Evolutionary conservation across 2,888 invertebrate species (phyloP).

Genomic region (Ryuthela nishihirai): DNA sequence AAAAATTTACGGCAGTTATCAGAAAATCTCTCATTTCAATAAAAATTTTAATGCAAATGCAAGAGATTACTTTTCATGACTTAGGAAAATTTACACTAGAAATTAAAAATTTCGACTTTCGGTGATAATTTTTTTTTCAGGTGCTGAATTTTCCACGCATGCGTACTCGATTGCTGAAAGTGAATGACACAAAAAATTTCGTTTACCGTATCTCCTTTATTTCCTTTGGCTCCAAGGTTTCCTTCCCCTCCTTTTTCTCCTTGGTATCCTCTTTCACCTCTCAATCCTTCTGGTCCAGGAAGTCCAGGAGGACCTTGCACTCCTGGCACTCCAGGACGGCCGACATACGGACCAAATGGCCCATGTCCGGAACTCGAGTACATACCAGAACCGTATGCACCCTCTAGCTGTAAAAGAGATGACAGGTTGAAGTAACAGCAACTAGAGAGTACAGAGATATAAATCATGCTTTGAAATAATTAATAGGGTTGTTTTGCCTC

Average conservation of each 20-base stretch:
- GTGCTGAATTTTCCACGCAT: too few relatives aligned
- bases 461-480: too few relatives aligned
- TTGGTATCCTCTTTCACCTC: conserved; percentile 46
- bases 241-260: conserved; percentile 49
- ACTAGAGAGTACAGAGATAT: not conserved
- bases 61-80: too few relatives aligned
- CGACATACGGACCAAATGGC: conserved; percentile 40
- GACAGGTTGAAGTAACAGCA: not conserved
- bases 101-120: too few relatives aligned
- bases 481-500: too few relatives aligned
- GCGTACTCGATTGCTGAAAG: too few relatives aligned
- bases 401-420: conserved; percentile 13
- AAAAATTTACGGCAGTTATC: too few relatives aligned
- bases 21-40: too few relatives aligned
- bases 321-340: conserved; percentile 45
- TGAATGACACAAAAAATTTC: too few relatives aligned
- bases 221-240: conserved; percentile 44
- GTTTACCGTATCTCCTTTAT: conserved; percentile 33
- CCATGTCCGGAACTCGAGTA: conserved; percentile 36
- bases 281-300: conserved; percentile 42
- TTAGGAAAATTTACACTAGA: too few relatives aligned
- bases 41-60: too few relatives aligned
- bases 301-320: conserved; percentile 45
- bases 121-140: too few relatives aligned
- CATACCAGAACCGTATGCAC: conserved; percentile 28